These are phyloP conservation scores for Ascaphus truei DNA, from an alignment of 2,113 vertebrate species.

Conservation along the genomic window DNA sequence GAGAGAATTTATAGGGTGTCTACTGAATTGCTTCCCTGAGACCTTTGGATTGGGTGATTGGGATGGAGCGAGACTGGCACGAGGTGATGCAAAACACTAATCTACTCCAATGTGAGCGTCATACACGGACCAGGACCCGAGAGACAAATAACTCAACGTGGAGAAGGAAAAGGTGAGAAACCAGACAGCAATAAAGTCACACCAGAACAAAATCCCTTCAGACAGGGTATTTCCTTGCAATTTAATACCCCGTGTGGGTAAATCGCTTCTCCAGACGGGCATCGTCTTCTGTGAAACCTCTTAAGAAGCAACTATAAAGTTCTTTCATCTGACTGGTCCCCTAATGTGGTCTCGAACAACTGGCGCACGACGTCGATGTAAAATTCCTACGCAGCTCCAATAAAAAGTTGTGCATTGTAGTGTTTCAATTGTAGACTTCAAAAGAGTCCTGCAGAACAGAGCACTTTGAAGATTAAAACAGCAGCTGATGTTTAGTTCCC, in stretches of 20 bases:
- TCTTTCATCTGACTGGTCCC: slow-evolving; percentile 1
- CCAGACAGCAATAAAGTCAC: slow-evolving; percentile 35
- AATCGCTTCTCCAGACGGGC: slow-evolving; percentile 32
- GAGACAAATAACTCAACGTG: slow-evolving; percentile 30
- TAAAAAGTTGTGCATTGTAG: neutral
- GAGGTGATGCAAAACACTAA: slow-evolving; percentile 30
- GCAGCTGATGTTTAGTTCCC: no score
- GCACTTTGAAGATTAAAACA: no score
- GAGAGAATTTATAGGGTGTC: slow-evolving; percentile 27
- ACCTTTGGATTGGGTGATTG: neutral
- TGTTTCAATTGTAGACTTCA: no score
- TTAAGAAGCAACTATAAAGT: neutral
- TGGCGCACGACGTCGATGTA: neutral
- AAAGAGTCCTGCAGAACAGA: no score
- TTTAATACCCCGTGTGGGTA: slow-evolving; percentile 20
- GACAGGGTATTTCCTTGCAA: slow-evolving; percentile 34
- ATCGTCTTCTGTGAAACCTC: slow-evolving; percentile 5
- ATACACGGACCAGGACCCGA: neutral
- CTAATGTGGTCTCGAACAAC: neutral
- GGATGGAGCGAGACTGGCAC: neutral
- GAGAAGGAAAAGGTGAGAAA: slow-evolving; percentile 36
- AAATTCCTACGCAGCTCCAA: neutral
- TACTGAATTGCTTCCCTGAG: slow-evolving; percentile 26
- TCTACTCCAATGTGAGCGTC: neutral
- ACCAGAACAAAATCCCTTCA: slow-evolving; percentile 26